A percentile compares a stretch with the other conserved stretches of the same genome.
These are phyloP conservation scores for Notothenia rossii DNA, from an alignment of 2,113 vertebrate species.

Conservation along the genomic window DNA sequence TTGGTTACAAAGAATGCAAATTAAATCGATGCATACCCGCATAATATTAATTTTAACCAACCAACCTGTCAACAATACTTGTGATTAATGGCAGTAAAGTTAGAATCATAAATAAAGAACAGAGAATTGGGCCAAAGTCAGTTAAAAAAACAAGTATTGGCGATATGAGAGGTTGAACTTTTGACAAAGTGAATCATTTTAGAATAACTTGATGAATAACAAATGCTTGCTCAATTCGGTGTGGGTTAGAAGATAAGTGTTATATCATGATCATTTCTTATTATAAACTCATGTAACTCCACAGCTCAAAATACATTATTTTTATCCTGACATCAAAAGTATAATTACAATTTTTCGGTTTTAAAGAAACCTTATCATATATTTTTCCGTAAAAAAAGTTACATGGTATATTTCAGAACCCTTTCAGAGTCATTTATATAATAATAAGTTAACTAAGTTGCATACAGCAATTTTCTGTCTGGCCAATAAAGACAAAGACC, in stretches of 20 bases:
- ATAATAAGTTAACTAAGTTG: neutral
- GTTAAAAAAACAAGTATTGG: neutral
- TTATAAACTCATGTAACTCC: neutral
- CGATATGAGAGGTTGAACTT: neutral
- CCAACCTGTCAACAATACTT: neutral
- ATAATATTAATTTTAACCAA: slow-evolving; percentile 19
- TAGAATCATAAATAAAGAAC: neutral
- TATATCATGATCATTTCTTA: neutral
- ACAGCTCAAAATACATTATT: neutral
- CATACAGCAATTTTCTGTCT: neutral
- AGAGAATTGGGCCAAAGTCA: neutral
- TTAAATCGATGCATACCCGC: slow-evolving; percentile 10
- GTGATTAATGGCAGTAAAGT: neutral
- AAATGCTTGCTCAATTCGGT: neutral
- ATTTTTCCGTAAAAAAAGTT: neutral
- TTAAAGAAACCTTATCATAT: neutral
- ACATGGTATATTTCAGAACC: neutral
- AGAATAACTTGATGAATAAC: neutral
- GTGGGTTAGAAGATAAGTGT: neutral
- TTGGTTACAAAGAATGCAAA: slow-evolving; percentile 17
- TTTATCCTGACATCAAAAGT: neutral
- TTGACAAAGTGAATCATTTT: neutral
- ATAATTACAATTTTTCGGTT: neutral
- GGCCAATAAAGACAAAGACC: neutral
- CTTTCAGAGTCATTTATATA: neutral